Evolutionary conservation across 2,113 vertebrate genomes (phyloP).

Genomic region (Apodemus speciosus): DNA sequence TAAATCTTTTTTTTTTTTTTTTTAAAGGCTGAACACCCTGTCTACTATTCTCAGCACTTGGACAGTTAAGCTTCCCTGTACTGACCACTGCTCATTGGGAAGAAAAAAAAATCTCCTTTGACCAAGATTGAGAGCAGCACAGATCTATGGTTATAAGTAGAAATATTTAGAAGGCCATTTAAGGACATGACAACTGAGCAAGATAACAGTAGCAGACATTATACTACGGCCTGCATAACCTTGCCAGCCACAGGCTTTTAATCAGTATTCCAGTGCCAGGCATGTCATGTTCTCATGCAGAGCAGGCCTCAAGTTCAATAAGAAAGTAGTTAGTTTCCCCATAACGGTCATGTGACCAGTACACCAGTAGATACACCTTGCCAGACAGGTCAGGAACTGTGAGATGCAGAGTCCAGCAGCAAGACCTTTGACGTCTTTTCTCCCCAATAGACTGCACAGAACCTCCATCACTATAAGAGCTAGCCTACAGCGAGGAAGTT

Average conservation of each 20-base stretch:
- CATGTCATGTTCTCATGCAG: neutral
- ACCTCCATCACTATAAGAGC: neutral
- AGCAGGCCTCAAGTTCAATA: neutral
- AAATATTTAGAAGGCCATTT: neutral
- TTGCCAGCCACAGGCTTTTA: neutral
- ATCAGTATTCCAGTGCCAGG: too few relatives aligned
- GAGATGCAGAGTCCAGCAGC: neutral
- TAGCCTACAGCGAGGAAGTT: neutral
- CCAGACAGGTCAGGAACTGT: neutral
- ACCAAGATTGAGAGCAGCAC: neutral
- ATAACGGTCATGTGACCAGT: neutral
- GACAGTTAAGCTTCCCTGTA: neutral
- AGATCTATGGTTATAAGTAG: neutral
- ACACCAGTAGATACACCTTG: neutral
- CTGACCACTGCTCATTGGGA: neutral
- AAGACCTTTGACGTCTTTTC: neutral
- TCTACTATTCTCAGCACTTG: neutral
- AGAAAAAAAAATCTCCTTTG: neutral
- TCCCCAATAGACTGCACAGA: too few relatives aligned
- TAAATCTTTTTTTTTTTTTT: too few relatives aligned
- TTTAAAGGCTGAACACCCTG: too few relatives aligned
- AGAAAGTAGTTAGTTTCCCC: neutral
- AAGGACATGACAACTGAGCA: neutral
- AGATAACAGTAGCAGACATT: neutral
- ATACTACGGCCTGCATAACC: neutral